Conservation (phyloP, 2,113 vertebrate species). For the Stictonetta naevosa region DNA sequence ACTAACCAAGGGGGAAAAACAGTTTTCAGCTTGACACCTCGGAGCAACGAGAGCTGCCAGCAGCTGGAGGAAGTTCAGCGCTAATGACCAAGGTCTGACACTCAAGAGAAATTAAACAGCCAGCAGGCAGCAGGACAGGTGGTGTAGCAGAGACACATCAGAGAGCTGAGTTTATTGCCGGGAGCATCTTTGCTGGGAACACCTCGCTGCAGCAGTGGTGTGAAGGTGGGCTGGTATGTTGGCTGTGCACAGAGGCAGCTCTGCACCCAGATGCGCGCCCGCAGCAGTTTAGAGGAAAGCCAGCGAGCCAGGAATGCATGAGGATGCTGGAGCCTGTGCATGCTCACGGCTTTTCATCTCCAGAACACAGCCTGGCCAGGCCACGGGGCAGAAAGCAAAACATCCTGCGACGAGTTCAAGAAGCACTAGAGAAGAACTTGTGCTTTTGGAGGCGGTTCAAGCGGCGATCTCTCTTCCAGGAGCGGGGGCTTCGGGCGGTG, state of each 20-base stretch:
- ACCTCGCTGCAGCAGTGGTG: accelerated
- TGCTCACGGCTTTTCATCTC: constrained; percentile 54
- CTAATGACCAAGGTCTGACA: background rate
- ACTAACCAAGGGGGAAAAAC: background rate
- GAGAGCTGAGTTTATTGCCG: background rate
- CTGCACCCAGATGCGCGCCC: background rate
- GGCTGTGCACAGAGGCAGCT: background rate
- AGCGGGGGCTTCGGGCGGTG: background rate
- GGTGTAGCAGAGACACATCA: background rate
- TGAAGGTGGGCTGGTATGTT: background rate
- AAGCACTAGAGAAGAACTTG: constrained; percentile 10
- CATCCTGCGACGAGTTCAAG: constrained; percentile 25
- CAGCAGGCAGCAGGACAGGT: background rate
- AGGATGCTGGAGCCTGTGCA: constrained; percentile 14
- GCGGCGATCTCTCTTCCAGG: constrained; percentile 1
- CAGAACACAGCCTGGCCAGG: background rate
- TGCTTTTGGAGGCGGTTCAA: constrained; percentile 39
- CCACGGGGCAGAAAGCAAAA: constrained; percentile 48
- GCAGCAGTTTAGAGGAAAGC: constrained; percentile 55
- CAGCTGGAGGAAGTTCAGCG: background rate
- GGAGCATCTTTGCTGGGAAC: background rate
- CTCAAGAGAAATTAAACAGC: background rate
- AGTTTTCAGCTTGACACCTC: background rate
- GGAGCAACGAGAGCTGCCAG: background rate
- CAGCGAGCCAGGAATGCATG: constrained; percentile 44